phyloP scores from a whole-genome alignment of 2,113 vertebrate species.

The Nesospiza acunhae region DNA sequence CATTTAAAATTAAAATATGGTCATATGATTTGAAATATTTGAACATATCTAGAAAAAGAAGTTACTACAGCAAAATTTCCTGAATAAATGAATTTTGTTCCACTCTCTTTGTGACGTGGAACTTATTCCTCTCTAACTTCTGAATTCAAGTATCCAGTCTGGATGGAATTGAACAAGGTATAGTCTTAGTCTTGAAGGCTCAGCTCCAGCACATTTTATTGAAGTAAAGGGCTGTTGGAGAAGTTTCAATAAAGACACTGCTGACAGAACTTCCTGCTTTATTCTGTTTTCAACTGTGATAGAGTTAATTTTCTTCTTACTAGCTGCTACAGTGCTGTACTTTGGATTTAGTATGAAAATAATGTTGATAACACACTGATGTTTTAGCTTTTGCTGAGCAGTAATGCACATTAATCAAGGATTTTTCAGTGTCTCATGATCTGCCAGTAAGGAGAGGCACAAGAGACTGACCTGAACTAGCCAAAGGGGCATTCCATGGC shows the following conservation, averaged over 20 bases:
- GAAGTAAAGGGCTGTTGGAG: neutral
- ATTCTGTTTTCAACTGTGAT: neutral
- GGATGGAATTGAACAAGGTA: neutral
- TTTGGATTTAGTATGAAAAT: neutral
- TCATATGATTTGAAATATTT: neutral
- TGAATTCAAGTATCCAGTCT: neutral
- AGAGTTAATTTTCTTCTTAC: neutral
- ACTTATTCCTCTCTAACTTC: neutral
- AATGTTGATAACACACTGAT: neutral
- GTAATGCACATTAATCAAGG: neutral
- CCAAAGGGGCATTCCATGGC: neutral
- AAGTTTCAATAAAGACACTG: neutral
- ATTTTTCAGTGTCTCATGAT: neutral
- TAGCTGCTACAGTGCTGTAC: neutral
- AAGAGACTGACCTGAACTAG: neutral
- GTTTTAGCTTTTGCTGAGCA: neutral
- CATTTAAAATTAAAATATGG: neutral
- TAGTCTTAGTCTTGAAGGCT: neutral
- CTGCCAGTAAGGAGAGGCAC: neutral
- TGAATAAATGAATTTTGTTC: neutral
- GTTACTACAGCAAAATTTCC: neutral
- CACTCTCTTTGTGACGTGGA: neutral
- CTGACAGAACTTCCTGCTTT: neutral
- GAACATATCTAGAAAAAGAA: neutral
- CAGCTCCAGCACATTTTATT: neutral